phyloP scores from a whole-genome alignment of 2,888 invertebrate species.

The Cremastinae sp. region DNA sequence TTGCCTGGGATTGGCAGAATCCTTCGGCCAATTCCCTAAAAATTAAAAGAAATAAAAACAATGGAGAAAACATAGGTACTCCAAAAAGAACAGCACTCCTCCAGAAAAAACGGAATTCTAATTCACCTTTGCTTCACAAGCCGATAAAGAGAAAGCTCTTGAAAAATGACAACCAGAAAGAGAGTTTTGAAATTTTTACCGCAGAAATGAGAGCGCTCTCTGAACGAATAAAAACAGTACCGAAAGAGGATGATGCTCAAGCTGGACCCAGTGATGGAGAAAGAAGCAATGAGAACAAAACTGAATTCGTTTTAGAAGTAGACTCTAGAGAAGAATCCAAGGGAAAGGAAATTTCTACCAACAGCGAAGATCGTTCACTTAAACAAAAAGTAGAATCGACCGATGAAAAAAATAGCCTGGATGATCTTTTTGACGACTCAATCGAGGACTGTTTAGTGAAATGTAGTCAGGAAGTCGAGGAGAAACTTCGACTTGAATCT shows the following conservation, averaged over 20 bases:
- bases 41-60: constrained; percentile 3
- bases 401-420: constrained; percentile 55
- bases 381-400: neutral
- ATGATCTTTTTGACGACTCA: constrained; percentile 72
- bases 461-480: constrained; percentile 73
- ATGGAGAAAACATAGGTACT: constrained; percentile 58
- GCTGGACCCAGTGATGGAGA: neutral
- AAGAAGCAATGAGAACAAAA: constrained; percentile 7
- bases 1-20: constrained; percentile 81
- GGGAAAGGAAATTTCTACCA: neutral
- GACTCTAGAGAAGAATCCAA: constrained; percentile 48
- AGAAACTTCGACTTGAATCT: constrained; percentile 64
- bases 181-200: constrained; percentile 67
- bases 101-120: constrained; percentile 69
- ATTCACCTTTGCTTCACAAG: constrained; percentile 71
- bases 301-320: constrained; percentile 38
- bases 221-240: constrained; percentile 64
- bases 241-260: constrained; percentile 28
- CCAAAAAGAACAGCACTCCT: constrained; percentile 67
- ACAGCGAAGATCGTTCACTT: neutral
- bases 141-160: constrained; percentile 69
- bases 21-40: constrained; percentile 66
- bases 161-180: constrained; percentile 65
- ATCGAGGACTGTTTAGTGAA: constrained; percentile 71
- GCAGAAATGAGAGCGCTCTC: constrained; percentile 69